Conservation (phyloP, 2,113 vertebrate species). For the Spheniscus mendiculus region DNA sequence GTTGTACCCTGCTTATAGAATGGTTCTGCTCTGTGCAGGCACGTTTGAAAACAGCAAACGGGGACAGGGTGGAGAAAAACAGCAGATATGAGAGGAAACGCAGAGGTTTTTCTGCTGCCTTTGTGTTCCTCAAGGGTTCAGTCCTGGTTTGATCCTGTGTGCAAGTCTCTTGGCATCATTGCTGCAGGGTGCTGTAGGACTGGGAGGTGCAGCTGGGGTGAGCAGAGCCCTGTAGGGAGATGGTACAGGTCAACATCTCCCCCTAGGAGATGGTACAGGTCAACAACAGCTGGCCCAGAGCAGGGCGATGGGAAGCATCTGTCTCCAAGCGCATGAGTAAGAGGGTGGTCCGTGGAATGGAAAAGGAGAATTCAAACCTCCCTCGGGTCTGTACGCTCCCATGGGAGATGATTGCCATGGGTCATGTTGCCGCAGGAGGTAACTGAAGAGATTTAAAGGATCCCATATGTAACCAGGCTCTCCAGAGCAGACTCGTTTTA, state of each 20-base stretch:
- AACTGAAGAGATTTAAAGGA: neutral
- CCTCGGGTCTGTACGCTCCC: accelerated
- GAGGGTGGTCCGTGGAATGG: neutral
- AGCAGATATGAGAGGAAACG: neutral
- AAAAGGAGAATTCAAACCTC: neutral
- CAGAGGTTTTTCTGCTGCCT: neutral
- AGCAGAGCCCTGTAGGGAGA: neutral
- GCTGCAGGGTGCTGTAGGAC: neutral
- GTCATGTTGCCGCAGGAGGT: neutral
- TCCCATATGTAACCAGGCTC: neutral
- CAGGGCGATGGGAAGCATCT: neutral
- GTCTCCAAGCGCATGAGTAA: neutral
- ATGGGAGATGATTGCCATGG: neutral
- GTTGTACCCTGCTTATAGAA: neutral
- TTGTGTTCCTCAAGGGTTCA: neutral
- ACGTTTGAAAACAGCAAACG: neutral
- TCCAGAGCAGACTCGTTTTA: neutral
- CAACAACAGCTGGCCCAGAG: neutral
- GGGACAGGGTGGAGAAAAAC: neutral
- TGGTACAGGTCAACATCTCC: neutral
- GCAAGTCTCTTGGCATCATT: neutral
- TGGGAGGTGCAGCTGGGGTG: neutral
- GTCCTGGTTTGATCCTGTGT: neutral
- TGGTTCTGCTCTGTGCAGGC: neutral
- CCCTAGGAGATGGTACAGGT: neutral